phyloP scores from a whole-genome alignment of 2,797 vertebrate genomes.

The Champsocephalus esox region DNA sequence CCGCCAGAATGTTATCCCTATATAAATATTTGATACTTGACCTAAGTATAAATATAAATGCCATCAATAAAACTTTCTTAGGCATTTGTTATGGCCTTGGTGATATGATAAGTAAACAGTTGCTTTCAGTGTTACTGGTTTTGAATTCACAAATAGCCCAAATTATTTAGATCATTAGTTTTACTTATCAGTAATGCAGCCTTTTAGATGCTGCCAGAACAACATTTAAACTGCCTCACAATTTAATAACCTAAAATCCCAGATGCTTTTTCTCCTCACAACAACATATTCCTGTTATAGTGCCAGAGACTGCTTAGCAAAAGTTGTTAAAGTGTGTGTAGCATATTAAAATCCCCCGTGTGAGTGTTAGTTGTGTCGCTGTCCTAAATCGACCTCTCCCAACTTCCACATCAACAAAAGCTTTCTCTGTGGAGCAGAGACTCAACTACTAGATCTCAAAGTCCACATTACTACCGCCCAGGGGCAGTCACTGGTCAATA shows the following conservation, averaged over 20 bases:
- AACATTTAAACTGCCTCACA: conserved; percentile 10
- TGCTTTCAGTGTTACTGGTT: background rate
- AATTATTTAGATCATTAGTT: conserved; percentile 10
- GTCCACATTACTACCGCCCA: conserved; percentile 64
- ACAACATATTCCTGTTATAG: background rate
- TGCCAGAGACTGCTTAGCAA: background rate
- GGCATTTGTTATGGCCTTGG: background rate
- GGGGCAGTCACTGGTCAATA: conserved; percentile 58
- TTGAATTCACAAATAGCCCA: background rate
- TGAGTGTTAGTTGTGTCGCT: conserved; percentile 14
- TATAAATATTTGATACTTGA: background rate
- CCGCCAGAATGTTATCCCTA: background rate
- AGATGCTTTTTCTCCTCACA: background rate
- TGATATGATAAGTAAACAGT: background rate
- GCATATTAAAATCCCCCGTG: conserved; percentile 7
- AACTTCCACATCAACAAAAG: conserved; percentile 63
- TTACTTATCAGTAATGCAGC: background rate
- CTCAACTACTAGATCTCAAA: conserved; percentile 74
- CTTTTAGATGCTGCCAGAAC: background rate
- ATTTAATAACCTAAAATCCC: background rate
- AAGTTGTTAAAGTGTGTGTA: conserved; percentile 16
- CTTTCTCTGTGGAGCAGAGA: conserved; percentile 59
- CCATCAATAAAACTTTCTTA: background rate
- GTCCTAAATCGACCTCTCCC: conserved; percentile 55
- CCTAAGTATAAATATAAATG: background rate